phyloP scores from a whole-genome alignment of 1,140 invertebrate genomes.

The Andricus grossulariae region DNA sequence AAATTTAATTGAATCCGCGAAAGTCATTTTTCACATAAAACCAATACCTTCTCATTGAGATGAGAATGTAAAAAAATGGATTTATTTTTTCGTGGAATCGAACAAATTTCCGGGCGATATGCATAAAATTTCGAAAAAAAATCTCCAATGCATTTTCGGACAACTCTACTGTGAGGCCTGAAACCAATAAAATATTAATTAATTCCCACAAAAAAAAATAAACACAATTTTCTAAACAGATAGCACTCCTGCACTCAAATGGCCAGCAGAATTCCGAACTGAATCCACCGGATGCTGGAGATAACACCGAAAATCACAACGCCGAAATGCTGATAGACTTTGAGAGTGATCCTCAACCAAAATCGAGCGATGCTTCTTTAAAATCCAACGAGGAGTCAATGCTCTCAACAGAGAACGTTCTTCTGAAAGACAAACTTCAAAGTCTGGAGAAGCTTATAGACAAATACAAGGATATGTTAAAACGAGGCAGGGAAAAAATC shows the following conservation, averaged over 20 bases:
- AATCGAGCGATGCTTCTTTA: slow-evolving; percentile 13
- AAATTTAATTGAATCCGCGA: too few relatives aligned
- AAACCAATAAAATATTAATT: too few relatives aligned
- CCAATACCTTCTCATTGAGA: too few relatives aligned
- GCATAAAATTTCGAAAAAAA: too few relatives aligned
- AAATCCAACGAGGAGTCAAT: slow-evolving; percentile 42
- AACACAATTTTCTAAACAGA: slow-evolving; percentile 43
- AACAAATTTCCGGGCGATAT: too few relatives aligned
- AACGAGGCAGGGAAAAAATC: slow-evolving; percentile 77
- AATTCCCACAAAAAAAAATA: too few relatives aligned
- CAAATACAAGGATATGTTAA: slow-evolving; percentile 75
- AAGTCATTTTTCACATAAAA: too few relatives aligned
- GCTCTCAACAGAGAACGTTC: slow-evolving; percentile 58
- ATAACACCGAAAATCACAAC: slow-evolving; percentile 43
- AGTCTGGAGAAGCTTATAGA: slow-evolving; percentile 68
- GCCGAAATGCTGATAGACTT: slow-evolving; percentile 55
- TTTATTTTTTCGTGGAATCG: too few relatives aligned
- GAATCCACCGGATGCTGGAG: slow-evolving; percentile 42
- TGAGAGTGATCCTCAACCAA: slow-evolving; percentile 39
- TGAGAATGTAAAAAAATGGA: too few relatives aligned
- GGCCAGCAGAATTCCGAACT: slow-evolving; percentile 43
- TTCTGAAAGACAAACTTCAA: slow-evolving; percentile 68
- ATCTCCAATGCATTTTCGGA: too few relatives aligned
- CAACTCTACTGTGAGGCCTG: too few relatives aligned
- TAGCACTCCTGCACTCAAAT: slow-evolving; percentile 62